These are phyloP conservation scores for Propithecus coquereli DNA, from an alignment of 2,113 vertebrate genomes.

Conservation along the genomic window DNA sequence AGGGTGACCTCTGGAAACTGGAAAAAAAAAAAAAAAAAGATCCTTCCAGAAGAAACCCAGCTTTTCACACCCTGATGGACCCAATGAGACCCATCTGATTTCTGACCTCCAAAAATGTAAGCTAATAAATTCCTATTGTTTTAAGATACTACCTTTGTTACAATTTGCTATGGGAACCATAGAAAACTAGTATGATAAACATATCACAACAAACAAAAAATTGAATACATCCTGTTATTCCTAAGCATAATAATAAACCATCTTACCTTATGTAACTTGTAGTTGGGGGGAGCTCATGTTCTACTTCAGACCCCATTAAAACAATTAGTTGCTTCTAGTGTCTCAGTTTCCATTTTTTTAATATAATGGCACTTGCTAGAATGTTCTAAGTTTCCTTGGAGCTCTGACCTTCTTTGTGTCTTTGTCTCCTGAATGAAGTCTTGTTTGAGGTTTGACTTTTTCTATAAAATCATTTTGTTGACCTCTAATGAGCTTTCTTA, in stretches of 20 bases:
- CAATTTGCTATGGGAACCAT: neutral
- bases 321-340: neutral
- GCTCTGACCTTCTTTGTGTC: neutral
- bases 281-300: neutral
- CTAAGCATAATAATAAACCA: neutral
- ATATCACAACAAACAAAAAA: neutral
- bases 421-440: neutral
- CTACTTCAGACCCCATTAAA: neutral
- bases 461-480: constrained; percentile 39
- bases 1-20: neutral
- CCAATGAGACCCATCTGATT: neutral
- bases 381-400: neutral
- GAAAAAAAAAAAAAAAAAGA: neutral
- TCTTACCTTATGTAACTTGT: neutral
- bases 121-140: neutral
- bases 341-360: neutral
- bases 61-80: neutral
- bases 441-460: constrained; percentile 12
- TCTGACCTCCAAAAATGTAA: neutral
- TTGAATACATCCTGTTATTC: neutral
- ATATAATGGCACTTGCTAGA: neutral
- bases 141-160: neutral
- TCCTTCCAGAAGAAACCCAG: neutral
- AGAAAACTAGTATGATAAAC: neutral
- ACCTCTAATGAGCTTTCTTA: neutral